Evolutionary conservation across 1,140 invertebrate species (phyloP).

Genomic region (Brachionus koreanus): DNA sequence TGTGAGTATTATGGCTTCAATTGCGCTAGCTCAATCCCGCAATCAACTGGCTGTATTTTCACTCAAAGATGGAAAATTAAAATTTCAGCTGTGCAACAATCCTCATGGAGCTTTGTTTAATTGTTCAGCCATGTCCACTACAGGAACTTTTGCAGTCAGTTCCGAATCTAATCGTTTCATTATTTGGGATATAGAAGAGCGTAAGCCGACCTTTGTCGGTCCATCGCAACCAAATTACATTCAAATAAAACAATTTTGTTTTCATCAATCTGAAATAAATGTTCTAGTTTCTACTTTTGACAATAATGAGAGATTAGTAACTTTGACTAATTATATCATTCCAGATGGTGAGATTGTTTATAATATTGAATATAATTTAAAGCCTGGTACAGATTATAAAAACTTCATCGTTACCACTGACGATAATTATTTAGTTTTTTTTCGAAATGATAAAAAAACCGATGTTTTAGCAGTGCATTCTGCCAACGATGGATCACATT

Average conservation of each 20-base stretch:
- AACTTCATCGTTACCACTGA: constrained; percentile 74
- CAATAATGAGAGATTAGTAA: constrained; percentile 46
- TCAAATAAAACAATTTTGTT: constrained; percentile 3
- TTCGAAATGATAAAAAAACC: constrained; percentile 75
- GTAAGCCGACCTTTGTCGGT: constrained; percentile 20
- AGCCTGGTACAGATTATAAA: constrained; percentile 49
- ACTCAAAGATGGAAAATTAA: constrained; percentile 22
- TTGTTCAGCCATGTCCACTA: constrained; percentile 32
- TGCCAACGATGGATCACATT: constrained; percentile 72
- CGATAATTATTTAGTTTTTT: constrained; percentile 70
- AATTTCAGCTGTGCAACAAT: background rate
- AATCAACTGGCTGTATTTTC: constrained; percentile 39
- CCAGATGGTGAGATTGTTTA: constrained; percentile 70
- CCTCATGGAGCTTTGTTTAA: constrained; percentile 28
- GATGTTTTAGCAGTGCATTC: constrained; percentile 79
- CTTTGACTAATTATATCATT: constrained; percentile 55
- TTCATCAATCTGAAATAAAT: constrained; percentile 24
- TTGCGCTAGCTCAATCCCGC: constrained; percentile 11
- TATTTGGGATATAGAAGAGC: constrained; percentile 38
- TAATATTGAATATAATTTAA: constrained; percentile 68
- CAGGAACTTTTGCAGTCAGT: constrained; percentile 20
- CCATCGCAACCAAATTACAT: background rate
- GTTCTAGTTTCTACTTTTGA: background rate
- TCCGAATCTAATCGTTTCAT: constrained; percentile 36
- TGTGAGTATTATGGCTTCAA: constrained; percentile 47